Percentiles rank a stretch among this genome's conserved stretches.
Evolutionary conservation across 2,113 vertebrate species (phyloP).

Genomic region (Mustelus asterias): DNA sequence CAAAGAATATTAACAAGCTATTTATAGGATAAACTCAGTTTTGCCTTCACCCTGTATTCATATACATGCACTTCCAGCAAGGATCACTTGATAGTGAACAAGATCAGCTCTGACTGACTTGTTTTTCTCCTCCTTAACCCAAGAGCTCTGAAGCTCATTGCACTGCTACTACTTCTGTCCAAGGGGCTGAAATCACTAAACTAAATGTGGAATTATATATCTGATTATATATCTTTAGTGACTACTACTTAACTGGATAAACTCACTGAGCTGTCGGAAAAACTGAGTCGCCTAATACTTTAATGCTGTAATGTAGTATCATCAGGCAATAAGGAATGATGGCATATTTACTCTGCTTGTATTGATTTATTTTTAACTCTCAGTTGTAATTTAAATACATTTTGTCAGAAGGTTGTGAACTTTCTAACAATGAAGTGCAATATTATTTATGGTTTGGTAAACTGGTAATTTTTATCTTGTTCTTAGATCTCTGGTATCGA

Average conservation of each 20-base stretch:
- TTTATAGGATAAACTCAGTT: neutral
- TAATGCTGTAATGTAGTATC: neutral
- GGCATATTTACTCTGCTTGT: neutral
- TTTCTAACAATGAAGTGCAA: neutral
- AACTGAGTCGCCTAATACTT: neutral
- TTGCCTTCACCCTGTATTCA: neutral
- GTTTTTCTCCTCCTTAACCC: neutral
- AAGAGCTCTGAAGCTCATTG: neutral
- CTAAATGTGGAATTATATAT: neutral
- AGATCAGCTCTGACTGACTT: neutral
- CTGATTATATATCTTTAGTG: neutral
- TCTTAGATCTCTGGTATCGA: conserved; percentile 16
- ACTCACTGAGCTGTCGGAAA: neutral
- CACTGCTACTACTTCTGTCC: neutral
- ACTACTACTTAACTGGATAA: neutral
- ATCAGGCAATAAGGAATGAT: neutral
- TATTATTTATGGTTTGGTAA: neutral
- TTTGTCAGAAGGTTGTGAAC: neutral
- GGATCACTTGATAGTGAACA: neutral
- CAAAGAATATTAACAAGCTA: neutral
- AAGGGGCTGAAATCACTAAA: neutral
- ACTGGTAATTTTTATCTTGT: neutral
- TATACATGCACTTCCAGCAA: neutral
- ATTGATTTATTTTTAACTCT: neutral
- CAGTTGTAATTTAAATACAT: neutral